Base-by-base conservation (phyloP, 2,113 vertebrate species). In the Ceyx cyanopectus region DNA sequence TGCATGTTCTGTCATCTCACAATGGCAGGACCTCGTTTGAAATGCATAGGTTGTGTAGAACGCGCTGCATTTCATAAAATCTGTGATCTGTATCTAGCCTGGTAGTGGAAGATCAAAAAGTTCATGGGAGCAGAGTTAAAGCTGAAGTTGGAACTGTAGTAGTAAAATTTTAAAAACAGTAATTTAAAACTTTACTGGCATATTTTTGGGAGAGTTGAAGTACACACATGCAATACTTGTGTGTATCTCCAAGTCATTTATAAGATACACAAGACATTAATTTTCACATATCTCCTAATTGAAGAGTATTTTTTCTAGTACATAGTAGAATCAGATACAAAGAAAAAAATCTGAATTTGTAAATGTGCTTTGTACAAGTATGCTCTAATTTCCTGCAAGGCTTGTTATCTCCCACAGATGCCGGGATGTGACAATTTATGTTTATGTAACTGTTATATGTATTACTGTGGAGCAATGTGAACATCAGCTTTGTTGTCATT, bases 21-120 rank as follows among this genome's bases (percentile, higher is more conserved):
- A 37, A 16, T 29, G 75, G 54, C 74, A 58, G 58, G 46, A 30
- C 43, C 57, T 50, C 1, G 1, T 80, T 63, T 73, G 68, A 20
- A 60, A 26, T 17, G 53, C 13, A 1, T 10, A 2, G 12, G 0
- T 34, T 60, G 53, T 3, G 10, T n/a, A n/a, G 41, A 66, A n/a
- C 7, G 6, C 3, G 0, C 56, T 17, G 58, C 45, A 2, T 23
- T 73, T 45, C 7, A 0, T 54, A 15, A 62, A 80, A 56, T 30
- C 46, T 20, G 14, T 18, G 37, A 5, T 67, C 56, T 54, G 10
- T n/a, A 57, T 68, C 40, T 50, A 9, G 56, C n/a, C 37, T 68
- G 43, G 12, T 45, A 20, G 82, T n/a, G 45, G 65, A 27, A 61
- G 45, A 40, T 60, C 48, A 48, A 81, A 46, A 41, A 50, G 77